These are phyloP conservation scores for Hirudo medicinalis DNA, from an alignment of 1,140 invertebrate genomes.

Conservation along the genomic window DNA sequence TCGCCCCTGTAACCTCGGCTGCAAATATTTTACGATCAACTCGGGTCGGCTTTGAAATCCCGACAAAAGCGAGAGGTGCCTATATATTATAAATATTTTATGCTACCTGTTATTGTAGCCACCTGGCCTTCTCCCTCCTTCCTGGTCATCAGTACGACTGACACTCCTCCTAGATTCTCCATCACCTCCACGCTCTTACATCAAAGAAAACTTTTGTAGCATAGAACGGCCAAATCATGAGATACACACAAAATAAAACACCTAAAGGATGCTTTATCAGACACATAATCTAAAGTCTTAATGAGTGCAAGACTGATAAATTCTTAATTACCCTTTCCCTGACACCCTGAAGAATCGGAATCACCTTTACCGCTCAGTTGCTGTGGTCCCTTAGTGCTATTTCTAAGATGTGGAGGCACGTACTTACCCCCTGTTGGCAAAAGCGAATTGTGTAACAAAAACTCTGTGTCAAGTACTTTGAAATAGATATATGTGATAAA, in stretches of 20 bases:
- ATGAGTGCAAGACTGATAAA: not conserved
- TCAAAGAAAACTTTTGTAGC: too few species aligned
- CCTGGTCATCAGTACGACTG: not conserved
- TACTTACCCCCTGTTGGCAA: constrained; percentile 9
- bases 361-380: not conserved
- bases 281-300: too few species aligned
- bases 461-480: not conserved
- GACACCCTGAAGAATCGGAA: not conserved
- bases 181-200: not conserved
- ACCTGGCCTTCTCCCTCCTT: not conserved
- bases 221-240: too few species aligned
- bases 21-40: not conserved
- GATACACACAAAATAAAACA: too few species aligned
- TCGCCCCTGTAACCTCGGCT: constrained; percentile 7
- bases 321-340: constrained; percentile 4
- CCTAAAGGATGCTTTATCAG: too few species aligned
- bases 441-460: not conserved
- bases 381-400: not conserved
- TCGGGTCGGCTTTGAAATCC: too few species aligned
- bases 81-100: too few species aligned
- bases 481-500: too few species aligned
- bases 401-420: constrained; percentile 17
- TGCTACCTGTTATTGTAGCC: not conserved
- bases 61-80: too few species aligned
- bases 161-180: not conserved